These are phyloP conservation scores for Oceanites oceanicus DNA, from an alignment of 2,113 vertebrate genomes.

Conservation along the genomic window DNA sequence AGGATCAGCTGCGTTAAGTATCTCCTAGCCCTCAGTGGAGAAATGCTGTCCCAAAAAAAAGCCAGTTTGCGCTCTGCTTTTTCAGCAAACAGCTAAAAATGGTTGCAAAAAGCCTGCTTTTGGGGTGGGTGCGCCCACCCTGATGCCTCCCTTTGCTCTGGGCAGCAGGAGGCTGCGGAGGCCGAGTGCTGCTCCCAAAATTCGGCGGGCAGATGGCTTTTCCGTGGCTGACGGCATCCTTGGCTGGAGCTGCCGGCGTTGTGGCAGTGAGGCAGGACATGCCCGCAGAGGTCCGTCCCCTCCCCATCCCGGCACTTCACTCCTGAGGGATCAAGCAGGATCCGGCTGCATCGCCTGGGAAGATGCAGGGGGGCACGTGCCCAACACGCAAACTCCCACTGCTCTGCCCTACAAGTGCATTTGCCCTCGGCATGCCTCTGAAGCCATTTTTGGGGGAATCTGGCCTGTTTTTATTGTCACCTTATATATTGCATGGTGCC, in stretches of 20 bases:
- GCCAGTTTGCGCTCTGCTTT: background rate
- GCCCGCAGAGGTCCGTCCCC: background rate
- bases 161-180: background rate
- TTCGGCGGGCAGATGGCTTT: conserved; percentile 18
- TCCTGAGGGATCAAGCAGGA: background rate
- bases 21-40: background rate
- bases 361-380: no score
- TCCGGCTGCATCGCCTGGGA: accelerated
- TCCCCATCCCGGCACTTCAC: background rate
- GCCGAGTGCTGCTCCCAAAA: background rate
- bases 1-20: background rate
- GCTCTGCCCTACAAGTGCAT: accelerated
- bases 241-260: background rate
- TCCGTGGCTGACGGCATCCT: background rate
- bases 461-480: accelerated
- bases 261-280: background rate
- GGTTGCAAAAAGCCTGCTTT: accelerated
- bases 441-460: background rate
- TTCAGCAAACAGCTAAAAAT: background rate
- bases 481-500: accelerated
- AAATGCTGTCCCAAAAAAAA: background rate
- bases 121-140: background rate
- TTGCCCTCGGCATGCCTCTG: accelerated
- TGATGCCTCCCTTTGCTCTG: background rate
- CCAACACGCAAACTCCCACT: background rate